Conservation (phyloP, 2,113 vertebrate species). For the Podarcis cretensis region DNA sequence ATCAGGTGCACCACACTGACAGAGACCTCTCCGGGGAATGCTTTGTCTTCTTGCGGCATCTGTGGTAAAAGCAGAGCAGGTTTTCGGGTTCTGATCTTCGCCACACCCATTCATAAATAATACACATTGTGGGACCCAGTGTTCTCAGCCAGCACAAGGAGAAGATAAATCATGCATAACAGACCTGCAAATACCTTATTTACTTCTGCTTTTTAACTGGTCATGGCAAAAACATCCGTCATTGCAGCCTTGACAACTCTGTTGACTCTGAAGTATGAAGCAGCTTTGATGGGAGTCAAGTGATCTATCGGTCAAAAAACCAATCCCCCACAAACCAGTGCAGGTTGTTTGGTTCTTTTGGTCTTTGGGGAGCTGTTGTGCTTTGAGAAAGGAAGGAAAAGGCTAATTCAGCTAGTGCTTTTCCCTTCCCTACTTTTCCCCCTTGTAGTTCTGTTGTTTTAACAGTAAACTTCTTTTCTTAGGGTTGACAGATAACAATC, state of each 20-base stretch:
- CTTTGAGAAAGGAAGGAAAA: constrained; percentile 16
- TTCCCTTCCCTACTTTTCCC: not conserved
- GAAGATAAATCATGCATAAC: not conserved
- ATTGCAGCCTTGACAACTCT: not conserved
- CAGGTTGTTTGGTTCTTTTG: not conserved
- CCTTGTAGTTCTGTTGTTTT: not conserved
- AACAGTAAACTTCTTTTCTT: not conserved
- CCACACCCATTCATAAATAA: constrained; percentile 15
- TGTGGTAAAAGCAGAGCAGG: not conserved
- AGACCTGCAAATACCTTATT: not conserved
- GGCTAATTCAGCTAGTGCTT: not conserved
- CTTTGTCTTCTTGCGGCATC: constrained; percentile 13
- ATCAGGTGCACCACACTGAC: not conserved
- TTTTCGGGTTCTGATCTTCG: constrained; percentile 18
- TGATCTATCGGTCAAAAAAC: not conserved
- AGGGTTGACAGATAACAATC: not conserved
- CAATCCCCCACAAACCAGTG: not conserved
- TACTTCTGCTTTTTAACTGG: not conserved
- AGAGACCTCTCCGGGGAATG: not conserved
- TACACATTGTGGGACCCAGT: not conserved
- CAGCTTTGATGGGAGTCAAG: not conserved
- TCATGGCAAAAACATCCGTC: not conserved
- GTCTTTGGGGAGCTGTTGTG: not conserved
- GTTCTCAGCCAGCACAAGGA: not conserved
- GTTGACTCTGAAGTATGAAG: not conserved